Base-by-base conservation (phyloP, 2,797 vertebrate genomes). In the Hippocampus kuda region DNA sequence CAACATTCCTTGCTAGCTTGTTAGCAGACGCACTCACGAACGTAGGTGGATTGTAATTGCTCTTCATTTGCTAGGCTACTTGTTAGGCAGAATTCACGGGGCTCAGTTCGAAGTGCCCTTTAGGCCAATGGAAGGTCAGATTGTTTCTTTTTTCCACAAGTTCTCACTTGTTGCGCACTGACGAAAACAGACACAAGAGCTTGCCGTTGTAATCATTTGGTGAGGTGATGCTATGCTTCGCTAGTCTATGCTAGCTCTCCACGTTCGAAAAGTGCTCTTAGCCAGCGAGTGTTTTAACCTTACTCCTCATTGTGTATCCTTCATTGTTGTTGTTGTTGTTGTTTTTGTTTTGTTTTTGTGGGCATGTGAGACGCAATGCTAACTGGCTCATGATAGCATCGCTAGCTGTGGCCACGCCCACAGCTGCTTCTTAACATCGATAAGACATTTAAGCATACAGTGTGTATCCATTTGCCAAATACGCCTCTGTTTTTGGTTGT, bases 401-500 rank as follows among this genome's bases (percentile, higher is more conserved):
- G 71, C 24, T 76, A 78, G 0, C 56, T 69, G 70, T 81, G 59
- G 26, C 64, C 76, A 72, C 82, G 75, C 75, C 75, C 30, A 78
- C 86, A 83, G 84, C 68, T 71, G 85, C 86, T 90, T 87, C 81
- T 86, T 88, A 88, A 87, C 87, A 80, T 85, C 83, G 75, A 79
- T 2, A 72, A 77, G 60, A 75, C 87, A 69, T 82, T 73, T 76
- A 78, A 84, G 80, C 85, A 22, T 51, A 8, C 20, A 51, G 18
- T 7, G 82, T 86, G 79, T 86, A 84, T 80, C 74, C 77, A 90
- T 88, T 90, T 89, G 86, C 92, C 91, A 89, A 91, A 88, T 67
- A 89, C 91, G 92, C 90, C 91, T 91, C 6, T 92, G 91, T 90
- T 85, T 88, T 88, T 79, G 70, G 60, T 77, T 84, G 77, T 71